Evolutionary conservation across 64 coral and sea anemone species (phyloP), one percentile per base, ranked within the genome.

Genomic region (Dendronephthya gigantea): DNA sequence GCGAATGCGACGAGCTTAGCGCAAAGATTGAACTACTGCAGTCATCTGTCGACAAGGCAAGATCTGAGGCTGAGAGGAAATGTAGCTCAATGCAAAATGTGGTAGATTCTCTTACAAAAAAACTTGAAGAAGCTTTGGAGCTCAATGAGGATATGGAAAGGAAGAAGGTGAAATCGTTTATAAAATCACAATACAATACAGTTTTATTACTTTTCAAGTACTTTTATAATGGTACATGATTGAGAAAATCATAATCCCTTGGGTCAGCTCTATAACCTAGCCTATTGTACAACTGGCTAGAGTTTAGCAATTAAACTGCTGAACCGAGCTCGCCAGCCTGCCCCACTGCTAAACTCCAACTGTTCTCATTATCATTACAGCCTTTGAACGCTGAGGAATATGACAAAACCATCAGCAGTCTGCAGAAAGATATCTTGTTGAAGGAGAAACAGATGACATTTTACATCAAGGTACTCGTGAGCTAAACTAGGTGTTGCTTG

Each of bases 391-490:
- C 17, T 4, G 72, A 79, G 4, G 72, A 79, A 19, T 79, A 79
- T 29, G 72, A 79, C 36, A 33, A 29, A 35, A 36, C 36, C 2
- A 79, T 79, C 36, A 36, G 32, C 4, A 79, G 36, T 36, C 32
- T 79, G 22, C 72, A 79, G 17, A 79, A 79, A 79, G 72, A 79
- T 79, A 36, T 79, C 30, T 79, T 79, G 28, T 15, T 79, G 19
- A 79, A 34, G 22, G 72, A 79, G 72, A 79, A 79, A 19, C 72
- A 79, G 72, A 79, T 79, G 15, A 39, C 72, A 1, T 79, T 79
- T 34, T 79, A 1, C 36, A 36, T 33, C 32, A 39, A 62, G 55
- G 55, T 62, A 62, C 55, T n/a, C n/a, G n/a, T n/a, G n/a, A n/a
- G n/a, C n/a, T n/a, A n/a, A n/a, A n/a, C n/a, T n/a, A n/a, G n/a